phyloP scores from a whole-genome alignment of 2,888 invertebrate species.

The Azorinus chamasolen region DNA sequence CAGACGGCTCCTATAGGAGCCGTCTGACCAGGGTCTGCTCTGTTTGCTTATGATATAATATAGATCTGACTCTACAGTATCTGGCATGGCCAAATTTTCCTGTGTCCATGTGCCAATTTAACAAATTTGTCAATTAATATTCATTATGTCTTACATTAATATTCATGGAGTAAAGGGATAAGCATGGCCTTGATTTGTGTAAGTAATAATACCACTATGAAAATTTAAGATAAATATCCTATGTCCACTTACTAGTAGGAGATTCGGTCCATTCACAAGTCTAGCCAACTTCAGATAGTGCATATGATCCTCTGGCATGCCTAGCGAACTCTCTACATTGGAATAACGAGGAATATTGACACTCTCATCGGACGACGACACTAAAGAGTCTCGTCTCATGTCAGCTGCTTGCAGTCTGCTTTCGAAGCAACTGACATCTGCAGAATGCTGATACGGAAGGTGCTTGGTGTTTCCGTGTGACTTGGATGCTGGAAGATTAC shows the following conservation, averaged over 20 bases:
- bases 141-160: too few relatives aligned
- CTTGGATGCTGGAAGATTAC: not conserved
- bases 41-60: too few relatives aligned
- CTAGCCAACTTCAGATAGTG: conserved; percentile 74
- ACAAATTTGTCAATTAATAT: too few relatives aligned
- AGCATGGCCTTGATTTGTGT: too few relatives aligned
- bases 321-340: conserved; percentile 23
- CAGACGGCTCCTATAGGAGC: too few relatives aligned
- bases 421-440: not conserved
- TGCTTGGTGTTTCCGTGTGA: conserved; percentile 2
- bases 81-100: too few relatives aligned
- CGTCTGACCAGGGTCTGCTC: too few relatives aligned
- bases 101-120: too few relatives aligned
- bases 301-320: conserved; percentile 60
- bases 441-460: not conserved
- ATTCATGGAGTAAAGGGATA: too few relatives aligned
- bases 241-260: conserved; percentile 71
- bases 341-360: conserved; percentile 7
- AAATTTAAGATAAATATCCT: too few relatives aligned
- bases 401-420: not conserved
- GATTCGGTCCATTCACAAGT: conserved; percentile 75
- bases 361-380: conserved; percentile 43
- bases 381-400: conserved; percentile 18
- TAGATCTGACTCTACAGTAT: too few relatives aligned
- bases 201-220: too few relatives aligned